These are phyloP conservation scores for Trididemnum miniatum DNA, from an alignment of 23 tunicate species.

Conservation along the genomic window DNA sequence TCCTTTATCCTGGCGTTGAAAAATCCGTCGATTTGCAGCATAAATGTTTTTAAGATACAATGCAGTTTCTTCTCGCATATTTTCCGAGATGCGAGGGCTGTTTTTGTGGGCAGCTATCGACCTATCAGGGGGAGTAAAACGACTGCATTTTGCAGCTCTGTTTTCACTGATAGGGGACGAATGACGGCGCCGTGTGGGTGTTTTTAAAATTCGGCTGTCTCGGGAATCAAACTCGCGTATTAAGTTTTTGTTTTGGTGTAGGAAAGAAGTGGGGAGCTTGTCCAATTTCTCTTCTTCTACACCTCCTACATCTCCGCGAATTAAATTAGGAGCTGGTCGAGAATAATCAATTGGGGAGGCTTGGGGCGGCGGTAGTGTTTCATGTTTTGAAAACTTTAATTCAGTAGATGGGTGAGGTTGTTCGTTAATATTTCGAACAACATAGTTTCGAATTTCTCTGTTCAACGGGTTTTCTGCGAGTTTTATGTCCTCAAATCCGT, in stretches of 20 bases:
- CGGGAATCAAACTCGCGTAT: not conserved
- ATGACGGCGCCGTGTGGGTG: not conserved
- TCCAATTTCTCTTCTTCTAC: not conserved
- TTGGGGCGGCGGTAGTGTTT: not conserved
- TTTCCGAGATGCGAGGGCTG: not conserved
- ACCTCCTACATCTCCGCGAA: not conserved
- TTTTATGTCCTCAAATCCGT: too few species aligned
- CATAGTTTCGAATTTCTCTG: too few species aligned
- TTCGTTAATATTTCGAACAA: too few species aligned
- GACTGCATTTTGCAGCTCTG: not conserved
- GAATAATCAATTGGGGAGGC: constrained; percentile 14
- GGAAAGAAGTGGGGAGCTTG: not conserved
- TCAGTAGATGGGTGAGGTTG: too few species aligned
- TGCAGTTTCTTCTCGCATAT: not conserved
- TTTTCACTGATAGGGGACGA: not conserved
- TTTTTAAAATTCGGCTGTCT: not conserved
- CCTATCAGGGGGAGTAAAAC: not conserved
- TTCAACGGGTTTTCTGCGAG: too few species aligned
- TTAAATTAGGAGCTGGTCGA: not conserved
- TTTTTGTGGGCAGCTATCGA: not conserved
- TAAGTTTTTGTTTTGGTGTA: not conserved
- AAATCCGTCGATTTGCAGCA: too few species aligned
- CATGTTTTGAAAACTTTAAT: too few species aligned
- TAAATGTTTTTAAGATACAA: too few species aligned
- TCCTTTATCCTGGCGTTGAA: too few species aligned